A percentile compares a stretch with the other conserved stretches of the same genome.
Conservation (phyloP, 2,113 vertebrate species). For the Atherinomorus stipes region DNA sequence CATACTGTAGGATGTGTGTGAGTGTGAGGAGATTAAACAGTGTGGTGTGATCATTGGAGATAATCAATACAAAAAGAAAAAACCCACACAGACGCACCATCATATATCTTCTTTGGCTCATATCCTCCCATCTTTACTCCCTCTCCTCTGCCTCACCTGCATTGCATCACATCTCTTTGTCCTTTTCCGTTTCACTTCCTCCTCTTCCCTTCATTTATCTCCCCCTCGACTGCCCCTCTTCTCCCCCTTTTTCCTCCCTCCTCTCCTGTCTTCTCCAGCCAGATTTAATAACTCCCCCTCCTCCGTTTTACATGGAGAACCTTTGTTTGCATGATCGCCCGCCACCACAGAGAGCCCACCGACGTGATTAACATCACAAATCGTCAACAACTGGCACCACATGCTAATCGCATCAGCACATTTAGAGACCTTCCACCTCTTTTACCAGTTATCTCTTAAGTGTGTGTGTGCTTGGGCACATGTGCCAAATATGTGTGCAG, state of each 20-base stretch:
- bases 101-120: not conserved
- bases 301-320: not conserved
- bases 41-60: slow-evolving; percentile 47
- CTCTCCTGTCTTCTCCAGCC: not conserved
- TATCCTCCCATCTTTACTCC: not conserved
- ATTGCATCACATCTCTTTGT: not conserved
- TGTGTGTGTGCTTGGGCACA: slow-evolving; percentile 13
- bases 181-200: too few relatives aligned
- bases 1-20: not conserved
- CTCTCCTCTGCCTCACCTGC: not conserved
- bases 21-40: slow-evolving; percentile 35
- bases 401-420: slow-evolving; percentile 37
- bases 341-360: not conserved
- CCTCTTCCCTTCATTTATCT: too few relatives aligned
- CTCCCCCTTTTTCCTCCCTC: too few relatives aligned
- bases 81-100: slow-evolving; percentile 6
- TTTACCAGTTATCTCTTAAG: slow-evolving; percentile 8
- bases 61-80: slow-evolving; percentile 28
- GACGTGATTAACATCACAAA: slow-evolving; percentile 29
- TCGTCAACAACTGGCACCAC: not conserved
- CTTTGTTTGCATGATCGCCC: slow-evolving; percentile 19
- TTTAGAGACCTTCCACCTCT: slow-evolving; percentile 32
- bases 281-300: not conserved
- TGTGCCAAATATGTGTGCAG: slow-evolving; percentile 13
- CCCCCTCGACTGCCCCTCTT: not conserved